Percentiles rank a stretch among this genome's conserved stretches.
These are phyloP conservation scores for Lamprologus speciosus DNA, from an alignment of 2,113 vertebrate species.

Conservation along the genomic window DNA sequence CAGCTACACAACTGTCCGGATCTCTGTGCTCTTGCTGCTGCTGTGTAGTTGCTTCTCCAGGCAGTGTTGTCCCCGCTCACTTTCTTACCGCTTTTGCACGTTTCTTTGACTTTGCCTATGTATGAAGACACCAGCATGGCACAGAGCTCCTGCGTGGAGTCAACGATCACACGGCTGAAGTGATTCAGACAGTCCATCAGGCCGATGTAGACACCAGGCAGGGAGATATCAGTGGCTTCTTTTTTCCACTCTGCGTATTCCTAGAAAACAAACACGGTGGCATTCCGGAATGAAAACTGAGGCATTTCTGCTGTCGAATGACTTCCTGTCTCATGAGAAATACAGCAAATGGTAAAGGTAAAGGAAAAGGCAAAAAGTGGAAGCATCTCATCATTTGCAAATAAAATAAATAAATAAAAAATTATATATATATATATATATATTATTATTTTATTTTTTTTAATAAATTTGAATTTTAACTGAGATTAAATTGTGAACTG, in stretches of 20 bases:
- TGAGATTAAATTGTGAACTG: background rate
- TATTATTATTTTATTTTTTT: background rate
- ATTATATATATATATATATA: background rate
- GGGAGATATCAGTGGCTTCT: conserved; percentile 45
- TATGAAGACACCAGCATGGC: conserved; percentile 63
- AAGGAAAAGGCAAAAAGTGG: background rate
- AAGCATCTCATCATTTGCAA: background rate
- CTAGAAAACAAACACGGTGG: conserved; percentile 14
- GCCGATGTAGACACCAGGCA: conserved; percentile 70
- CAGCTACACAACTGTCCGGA: background rate
- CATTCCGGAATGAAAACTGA: background rate
- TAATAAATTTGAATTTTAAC: background rate
- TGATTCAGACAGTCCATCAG: conserved; percentile 72
- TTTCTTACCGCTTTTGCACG: conserved; percentile 69
- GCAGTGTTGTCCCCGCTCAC: background rate
- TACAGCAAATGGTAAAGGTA: background rate
- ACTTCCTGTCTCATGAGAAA: background rate
- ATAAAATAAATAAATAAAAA: background rate
- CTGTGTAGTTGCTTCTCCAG: background rate
- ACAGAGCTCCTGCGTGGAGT: conserved; percentile 69
- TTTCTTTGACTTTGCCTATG: conserved; percentile 70
- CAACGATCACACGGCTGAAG: conserved; percentile 61
- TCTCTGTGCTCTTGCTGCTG: background rate
- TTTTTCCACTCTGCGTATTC: conserved; percentile 78
- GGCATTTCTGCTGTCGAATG: background rate